phyloP scores from a whole-genome alignment of 2,888 invertebrate species.

The Rhorus exstirpatorius region DNA sequence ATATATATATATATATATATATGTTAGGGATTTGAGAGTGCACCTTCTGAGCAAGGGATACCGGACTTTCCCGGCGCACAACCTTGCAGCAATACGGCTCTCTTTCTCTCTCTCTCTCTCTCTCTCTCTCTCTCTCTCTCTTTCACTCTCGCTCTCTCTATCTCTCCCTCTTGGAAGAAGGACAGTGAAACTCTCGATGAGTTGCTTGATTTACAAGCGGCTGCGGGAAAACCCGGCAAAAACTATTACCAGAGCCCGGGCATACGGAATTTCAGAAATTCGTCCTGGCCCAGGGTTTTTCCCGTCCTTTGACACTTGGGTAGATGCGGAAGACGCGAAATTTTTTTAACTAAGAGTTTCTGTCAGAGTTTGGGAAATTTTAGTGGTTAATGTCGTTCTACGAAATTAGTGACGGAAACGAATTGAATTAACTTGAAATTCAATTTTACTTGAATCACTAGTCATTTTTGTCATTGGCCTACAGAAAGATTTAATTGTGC shows the following conservation, averaged over 20 bases:
- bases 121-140: slow-evolving; percentile 13
- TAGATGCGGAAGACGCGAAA: neutral
- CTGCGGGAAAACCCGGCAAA: slow-evolving; percentile 57
- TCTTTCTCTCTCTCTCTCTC: slow-evolving; percentile 7
- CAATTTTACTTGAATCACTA: no score
- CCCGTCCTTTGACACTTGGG: slow-evolving; percentile 12
- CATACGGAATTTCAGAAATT: slow-evolving; percentile 10
- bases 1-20: slow-evolving; percentile 4
- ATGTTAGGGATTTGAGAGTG: slow-evolving; percentile 39
- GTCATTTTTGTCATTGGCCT: no score
- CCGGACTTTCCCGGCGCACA: slow-evolving; percentile 48
- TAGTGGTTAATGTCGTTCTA: no score
- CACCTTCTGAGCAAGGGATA: slow-evolving; percentile 21
- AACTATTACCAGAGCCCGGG: neutral
- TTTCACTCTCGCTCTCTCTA: slow-evolving; percentile 6
- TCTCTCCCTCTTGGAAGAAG: neutral
- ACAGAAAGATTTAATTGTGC: no score
- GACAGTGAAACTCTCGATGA: slow-evolving; percentile 27
- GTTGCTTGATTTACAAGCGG: slow-evolving; percentile 59
- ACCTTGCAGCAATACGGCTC: slow-evolving; percentile 5
- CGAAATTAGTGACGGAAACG: no score
- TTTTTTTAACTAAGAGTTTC: slow-evolving; percentile 4
- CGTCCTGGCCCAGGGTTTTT: slow-evolving; percentile 36
- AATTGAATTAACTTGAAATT: no score
- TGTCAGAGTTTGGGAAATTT: no score